Conservation (phyloP, 2,797 vertebrate species). For the Phalanger gymnotis region DNA sequence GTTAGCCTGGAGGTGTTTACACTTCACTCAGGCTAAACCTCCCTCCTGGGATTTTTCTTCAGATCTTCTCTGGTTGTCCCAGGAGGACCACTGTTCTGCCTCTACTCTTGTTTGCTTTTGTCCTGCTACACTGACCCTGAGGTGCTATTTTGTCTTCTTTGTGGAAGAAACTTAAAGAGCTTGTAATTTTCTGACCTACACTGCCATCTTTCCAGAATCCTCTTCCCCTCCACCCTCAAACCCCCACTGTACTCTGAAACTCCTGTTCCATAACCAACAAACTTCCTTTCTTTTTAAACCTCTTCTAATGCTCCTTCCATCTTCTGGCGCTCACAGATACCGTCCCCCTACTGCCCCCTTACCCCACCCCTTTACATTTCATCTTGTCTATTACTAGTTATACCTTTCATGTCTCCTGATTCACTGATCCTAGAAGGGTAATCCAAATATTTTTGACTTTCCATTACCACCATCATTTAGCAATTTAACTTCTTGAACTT, state of each 20-base stretch:
- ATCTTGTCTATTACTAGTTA: not conserved
- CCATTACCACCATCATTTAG: not conserved
- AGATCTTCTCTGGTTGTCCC: too few species aligned
- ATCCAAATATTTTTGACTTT: not conserved
- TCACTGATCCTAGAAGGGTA: not conserved
- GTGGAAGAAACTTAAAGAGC: too few species aligned
- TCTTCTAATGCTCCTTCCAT: not conserved
- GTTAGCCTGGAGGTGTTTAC: too few species aligned
- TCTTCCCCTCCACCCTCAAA: too few species aligned
- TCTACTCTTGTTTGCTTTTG: too few species aligned
- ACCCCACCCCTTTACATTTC: not conserved
- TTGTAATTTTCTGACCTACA: too few species aligned
- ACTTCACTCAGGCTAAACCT: too few species aligned
- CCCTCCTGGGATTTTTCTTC: too few species aligned
- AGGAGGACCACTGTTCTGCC: too few species aligned
- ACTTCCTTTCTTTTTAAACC: not conserved
- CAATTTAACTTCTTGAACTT: not conserved
- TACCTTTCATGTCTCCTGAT: not conserved
- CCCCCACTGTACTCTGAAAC: not conserved
- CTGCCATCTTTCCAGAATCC: too few species aligned
- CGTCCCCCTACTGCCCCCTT: not conserved
- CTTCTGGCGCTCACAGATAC: not conserved
- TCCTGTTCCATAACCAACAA: not conserved
- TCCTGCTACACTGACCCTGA: too few species aligned
- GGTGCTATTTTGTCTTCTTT: too few species aligned